These are phyloP conservation scores for Aphaenogaster ashmeadi DNA, from an alignment of 1,140 invertebrate species.

Conservation along the genomic window DNA sequence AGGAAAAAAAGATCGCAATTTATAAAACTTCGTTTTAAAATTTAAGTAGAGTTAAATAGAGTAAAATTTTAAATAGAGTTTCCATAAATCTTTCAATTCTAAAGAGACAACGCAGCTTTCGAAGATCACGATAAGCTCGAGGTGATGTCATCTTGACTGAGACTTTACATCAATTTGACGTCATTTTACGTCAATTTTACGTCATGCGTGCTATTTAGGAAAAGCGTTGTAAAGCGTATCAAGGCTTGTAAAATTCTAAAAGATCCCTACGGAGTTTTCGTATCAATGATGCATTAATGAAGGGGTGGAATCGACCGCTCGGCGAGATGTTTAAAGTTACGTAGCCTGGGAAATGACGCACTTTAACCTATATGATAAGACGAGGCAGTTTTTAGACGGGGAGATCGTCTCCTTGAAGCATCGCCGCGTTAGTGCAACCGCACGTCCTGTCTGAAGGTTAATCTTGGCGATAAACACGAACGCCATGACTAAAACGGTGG, in stretches of 20 bases:
- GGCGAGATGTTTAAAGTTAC: constrained; percentile 5
- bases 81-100: not conserved
- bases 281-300: constrained; percentile 3
- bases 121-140: too few relatives aligned
- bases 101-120: not conserved
- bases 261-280: not conserved
- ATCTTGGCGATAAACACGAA: constrained; percentile 38
- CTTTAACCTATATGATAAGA: constrained; percentile 60
- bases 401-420: not conserved
- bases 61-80: not conserved
- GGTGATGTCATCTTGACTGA: too few relatives aligned
- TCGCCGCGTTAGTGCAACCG: constrained; percentile 6
- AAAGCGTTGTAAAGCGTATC: not conserved
- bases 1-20: not conserved
- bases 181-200: too few relatives aligned
- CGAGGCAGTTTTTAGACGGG: constrained; percentile 20
- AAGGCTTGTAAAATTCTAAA: not conserved
- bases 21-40: too few relatives aligned
- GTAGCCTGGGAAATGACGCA: constrained; percentile 30
- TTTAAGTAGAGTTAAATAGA: too few relatives aligned
- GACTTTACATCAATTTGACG: too few relatives aligned
- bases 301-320: not conserved
- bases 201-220: too few relatives aligned
- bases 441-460: constrained; percentile 33
- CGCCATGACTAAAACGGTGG: not conserved